These are phyloP conservation scores for Spilogale gracilis DNA, from an alignment of 2,113 vertebrate species.

Conservation along the genomic window DNA sequence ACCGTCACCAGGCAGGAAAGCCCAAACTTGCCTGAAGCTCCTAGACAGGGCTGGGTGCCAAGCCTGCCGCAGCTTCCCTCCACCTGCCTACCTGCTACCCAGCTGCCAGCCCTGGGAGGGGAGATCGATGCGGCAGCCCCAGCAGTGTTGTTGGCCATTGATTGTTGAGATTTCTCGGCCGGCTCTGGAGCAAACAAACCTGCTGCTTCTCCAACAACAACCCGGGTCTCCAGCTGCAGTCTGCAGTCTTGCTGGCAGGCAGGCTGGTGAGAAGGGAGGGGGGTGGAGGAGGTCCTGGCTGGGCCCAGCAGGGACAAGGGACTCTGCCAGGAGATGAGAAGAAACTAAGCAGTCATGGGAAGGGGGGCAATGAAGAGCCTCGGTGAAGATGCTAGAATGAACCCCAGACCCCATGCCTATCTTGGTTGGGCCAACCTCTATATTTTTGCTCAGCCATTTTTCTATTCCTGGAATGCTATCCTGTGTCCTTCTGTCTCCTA, in stretches of 20 bases:
- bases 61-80: constrained; percentile 36
- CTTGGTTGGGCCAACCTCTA: background rate
- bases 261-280: constrained; percentile 2
- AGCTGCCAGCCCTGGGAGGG: constrained; percentile 26
- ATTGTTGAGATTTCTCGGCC: constrained; percentile 80
- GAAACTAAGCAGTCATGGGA: background rate
- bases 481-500: background rate
- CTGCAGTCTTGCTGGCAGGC: constrained; percentile 61
- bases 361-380: background rate
- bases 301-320: constrained; percentile 12
- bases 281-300: constrained; percentile 1
- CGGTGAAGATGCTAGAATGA: background rate
- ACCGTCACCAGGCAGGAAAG: background rate
- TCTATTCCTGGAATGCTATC: background rate
- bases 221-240: constrained; percentile 48
- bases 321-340: constrained; percentile 47
- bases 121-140: constrained; percentile 76
- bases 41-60: background rate
- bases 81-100: constrained; percentile 61
- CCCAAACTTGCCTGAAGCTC: background rate
- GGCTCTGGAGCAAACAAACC: constrained; percentile 82
- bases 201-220: constrained; percentile 79
- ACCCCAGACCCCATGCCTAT: background rate
- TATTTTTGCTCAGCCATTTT: constrained; percentile 29
- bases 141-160: constrained; percentile 80